phyloP scores from a whole-genome alignment of 2,888 invertebrate species.

The Hartigia nigra region DNA sequence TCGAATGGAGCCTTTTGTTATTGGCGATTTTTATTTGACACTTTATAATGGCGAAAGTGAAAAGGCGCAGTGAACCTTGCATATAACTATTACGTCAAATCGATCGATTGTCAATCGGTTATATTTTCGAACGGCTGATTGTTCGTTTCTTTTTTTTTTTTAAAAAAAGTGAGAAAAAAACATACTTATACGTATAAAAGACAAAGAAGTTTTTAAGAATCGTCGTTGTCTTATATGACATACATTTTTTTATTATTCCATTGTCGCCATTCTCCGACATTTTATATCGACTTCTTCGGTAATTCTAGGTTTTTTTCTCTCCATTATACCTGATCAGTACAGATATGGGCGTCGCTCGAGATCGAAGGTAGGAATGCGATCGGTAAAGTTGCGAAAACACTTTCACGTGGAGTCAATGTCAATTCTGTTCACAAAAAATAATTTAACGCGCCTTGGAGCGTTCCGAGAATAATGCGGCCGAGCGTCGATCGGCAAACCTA shows the following conservation, averaged over 20 bases:
- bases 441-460: background rate
- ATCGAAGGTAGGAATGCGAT: background rate
- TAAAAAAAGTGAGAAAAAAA: too few species aligned
- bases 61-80: too few species aligned
- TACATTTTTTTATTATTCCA: background rate
- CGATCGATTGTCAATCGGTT: too few species aligned
- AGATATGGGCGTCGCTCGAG: background rate
- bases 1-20: too few species aligned
- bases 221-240: background rate
- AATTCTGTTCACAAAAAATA: background rate
- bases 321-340: background rate
- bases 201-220: background rate
- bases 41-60: too few species aligned
- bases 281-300: background rate
- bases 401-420: background rate
- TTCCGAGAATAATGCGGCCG: background rate
- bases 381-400: background rate
- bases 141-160: too few species aligned
- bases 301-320: background rate
- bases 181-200: slow-evolving; percentile 2
- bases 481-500: background rate
- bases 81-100: too few species aligned
- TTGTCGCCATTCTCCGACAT: background rate
- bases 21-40: too few species aligned
- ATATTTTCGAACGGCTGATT: too few species aligned